Conservation (phyloP, 2,888 invertebrate genomes). For the Cosmia trapezina region DNA sequence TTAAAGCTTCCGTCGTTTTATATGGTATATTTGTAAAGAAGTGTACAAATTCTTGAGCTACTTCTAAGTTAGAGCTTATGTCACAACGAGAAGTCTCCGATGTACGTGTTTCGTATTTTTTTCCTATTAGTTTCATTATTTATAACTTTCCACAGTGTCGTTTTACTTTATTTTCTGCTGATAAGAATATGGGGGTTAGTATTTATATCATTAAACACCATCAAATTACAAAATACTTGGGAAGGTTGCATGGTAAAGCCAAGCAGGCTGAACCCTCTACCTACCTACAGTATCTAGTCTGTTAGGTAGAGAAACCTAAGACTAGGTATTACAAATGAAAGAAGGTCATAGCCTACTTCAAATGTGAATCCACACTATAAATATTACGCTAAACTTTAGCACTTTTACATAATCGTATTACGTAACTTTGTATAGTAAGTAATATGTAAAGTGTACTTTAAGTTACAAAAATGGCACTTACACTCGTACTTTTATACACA, state of each 20-base stretch:
- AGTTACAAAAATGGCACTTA: background rate
- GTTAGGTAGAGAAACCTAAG: background rate
- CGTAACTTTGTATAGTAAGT: background rate
- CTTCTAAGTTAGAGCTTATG: too few species aligned
- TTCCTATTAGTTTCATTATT: too few species aligned
- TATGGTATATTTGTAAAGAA: too few species aligned
- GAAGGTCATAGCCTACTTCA: background rate
- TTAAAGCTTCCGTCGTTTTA: too few species aligned
- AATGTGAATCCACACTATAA: background rate
- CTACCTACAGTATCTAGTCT: background rate
- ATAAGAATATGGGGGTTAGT: too few species aligned
- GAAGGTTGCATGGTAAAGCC: background rate
- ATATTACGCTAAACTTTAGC: background rate
- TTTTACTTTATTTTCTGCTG: too few species aligned
- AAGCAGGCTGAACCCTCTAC: too few species aligned
- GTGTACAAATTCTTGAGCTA: too few species aligned
- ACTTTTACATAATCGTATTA: background rate
- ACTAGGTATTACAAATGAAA: background rate
- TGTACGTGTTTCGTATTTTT: too few species aligned
- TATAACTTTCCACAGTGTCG: too few species aligned
- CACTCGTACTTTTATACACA: background rate
- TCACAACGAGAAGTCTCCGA: too few species aligned
- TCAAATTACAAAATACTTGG: background rate
- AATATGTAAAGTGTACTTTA: conserved; percentile 15
- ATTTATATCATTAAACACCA: too few species aligned